These are phyloP conservation scores for Siphlonurus alternatus DNA, from an alignment of 2,888 invertebrate species.

Conservation along the genomic window DNA sequence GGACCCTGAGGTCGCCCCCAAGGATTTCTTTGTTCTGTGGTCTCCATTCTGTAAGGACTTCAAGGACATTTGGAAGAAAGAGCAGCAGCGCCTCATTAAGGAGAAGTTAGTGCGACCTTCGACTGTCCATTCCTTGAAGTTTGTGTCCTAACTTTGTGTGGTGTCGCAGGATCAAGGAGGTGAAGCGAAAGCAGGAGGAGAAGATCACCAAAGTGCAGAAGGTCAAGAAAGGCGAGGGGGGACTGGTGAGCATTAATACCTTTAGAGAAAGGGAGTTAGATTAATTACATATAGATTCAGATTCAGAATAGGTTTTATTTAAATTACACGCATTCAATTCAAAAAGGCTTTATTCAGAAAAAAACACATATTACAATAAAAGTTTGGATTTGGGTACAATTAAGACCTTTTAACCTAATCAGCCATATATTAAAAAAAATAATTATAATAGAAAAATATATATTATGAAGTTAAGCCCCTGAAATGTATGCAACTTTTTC, in stretches of 20 bases:
- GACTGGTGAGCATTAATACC: conserved; percentile 20
- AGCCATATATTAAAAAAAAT: not conserved
- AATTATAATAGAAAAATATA: conserved; percentile 1
- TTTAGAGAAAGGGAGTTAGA: no score
- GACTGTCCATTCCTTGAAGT: conserved; percentile 3
- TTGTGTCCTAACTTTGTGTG: conserved; percentile 5
- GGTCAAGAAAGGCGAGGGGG: conserved; percentile 19
- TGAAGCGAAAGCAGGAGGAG: conserved; percentile 36
- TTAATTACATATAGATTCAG: not conserved
- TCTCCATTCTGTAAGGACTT: conserved; percentile 80
- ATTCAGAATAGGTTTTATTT: not conserved
- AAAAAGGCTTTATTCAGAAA: no score
- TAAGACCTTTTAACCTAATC: no score
- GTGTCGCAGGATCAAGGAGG: conserved; percentile 38
- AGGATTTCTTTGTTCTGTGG: conserved; percentile 84
- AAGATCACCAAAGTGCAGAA: conserved; percentile 12
- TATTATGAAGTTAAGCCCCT: no score
- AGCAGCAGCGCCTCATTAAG: conserved; percentile 66
- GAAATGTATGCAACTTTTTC: no score
- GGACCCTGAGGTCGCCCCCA: conserved; percentile 51
- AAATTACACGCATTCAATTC: no score
- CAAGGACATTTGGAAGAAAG: conserved; percentile 88
- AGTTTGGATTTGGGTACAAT: no score
- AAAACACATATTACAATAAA: no score
- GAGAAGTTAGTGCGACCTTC: conserved; percentile 46